Conservation (phyloP, 1,140 invertebrate genomes). For the Coptotermes formosanus region DNA sequence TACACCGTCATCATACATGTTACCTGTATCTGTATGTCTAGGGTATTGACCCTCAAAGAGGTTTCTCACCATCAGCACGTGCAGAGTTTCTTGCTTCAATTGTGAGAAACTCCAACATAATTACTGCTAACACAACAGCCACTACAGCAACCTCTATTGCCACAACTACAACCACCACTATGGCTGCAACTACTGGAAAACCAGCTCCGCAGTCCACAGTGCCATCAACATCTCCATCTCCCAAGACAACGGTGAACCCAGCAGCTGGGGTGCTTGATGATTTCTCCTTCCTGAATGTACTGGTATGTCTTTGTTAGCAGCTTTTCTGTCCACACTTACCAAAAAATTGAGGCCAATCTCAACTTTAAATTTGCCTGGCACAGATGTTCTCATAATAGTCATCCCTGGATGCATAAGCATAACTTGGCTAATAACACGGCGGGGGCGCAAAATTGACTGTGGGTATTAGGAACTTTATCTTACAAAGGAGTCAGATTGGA, state of each 20-base stretch:
- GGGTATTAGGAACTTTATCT: too few species aligned
- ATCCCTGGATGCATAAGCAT: too few species aligned
- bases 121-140: background rate
- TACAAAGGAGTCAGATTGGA: too few species aligned
- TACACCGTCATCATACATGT: too few species aligned
- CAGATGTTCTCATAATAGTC: too few species aligned
- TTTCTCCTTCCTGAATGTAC: background rate
- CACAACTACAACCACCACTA: background rate
- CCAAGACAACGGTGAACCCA: background rate
- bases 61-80: background rate
- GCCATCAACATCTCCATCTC: background rate
- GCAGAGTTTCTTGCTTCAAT: background rate
- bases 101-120: background rate
- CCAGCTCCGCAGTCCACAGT: background rate
- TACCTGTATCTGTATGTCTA: background rate
- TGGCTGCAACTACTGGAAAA: background rate
- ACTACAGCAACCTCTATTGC: background rate
- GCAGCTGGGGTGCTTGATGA: constrained; percentile 3
- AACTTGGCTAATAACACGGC: too few species aligned
- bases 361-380: too few species aligned
- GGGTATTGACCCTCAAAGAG: background rate
- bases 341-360: too few species aligned
- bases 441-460: too few species aligned
- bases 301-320: background rate
- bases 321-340: too few species aligned